These are phyloP conservation scores for Eleginops maclovinus DNA, from an alignment of 2,113 vertebrate species.

Conservation along the genomic window DNA sequence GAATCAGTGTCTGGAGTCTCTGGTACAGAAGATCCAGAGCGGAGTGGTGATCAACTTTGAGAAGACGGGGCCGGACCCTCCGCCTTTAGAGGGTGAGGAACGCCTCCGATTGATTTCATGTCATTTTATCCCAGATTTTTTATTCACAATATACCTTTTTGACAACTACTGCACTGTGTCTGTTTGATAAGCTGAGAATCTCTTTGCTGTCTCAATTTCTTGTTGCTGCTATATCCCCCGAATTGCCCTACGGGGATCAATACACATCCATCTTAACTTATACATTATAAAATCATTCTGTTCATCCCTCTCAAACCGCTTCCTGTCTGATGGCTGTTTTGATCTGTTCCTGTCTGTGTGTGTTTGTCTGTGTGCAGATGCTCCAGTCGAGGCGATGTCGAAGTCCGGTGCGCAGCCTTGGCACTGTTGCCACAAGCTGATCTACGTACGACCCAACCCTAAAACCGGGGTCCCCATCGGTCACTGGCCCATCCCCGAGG, in stretches of 20 bases:
- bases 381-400: conserved; percentile 83
- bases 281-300: too few relatives aligned
- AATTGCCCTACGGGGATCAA: too few relatives aligned
- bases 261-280: too few relatives aligned
- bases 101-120: not conserved
- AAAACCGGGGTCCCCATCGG: conserved; percentile 98
- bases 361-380: conserved; percentile 45
- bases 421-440: conserved; percentile 98
- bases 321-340: too few relatives aligned
- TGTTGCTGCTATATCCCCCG: too few relatives aligned
- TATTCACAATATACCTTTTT: too few relatives aligned
- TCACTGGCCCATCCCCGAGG: conserved; percentile 97
- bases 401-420: conserved; percentile 91
- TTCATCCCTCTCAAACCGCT: too few relatives aligned
- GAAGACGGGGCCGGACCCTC: conserved; percentile 95
- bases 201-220: conserved; percentile 9
- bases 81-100: conserved; percentile 81
- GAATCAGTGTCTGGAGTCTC: conserved; percentile 96
- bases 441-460: conserved; percentile 96
- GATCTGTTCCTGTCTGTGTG: too few relatives aligned
- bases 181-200: too few relatives aligned
- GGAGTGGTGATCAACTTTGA: conserved; percentile 98
- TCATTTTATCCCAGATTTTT: too few relatives aligned
- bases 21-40: conserved; percentile 98
- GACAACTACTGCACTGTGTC: too few relatives aligned